A percentile compares a stretch with the other conserved stretches of the same genome.
phyloP scores from a whole-genome alignment of 2,797 vertebrate genomes.

The Sebastes matsubarae region DNA sequence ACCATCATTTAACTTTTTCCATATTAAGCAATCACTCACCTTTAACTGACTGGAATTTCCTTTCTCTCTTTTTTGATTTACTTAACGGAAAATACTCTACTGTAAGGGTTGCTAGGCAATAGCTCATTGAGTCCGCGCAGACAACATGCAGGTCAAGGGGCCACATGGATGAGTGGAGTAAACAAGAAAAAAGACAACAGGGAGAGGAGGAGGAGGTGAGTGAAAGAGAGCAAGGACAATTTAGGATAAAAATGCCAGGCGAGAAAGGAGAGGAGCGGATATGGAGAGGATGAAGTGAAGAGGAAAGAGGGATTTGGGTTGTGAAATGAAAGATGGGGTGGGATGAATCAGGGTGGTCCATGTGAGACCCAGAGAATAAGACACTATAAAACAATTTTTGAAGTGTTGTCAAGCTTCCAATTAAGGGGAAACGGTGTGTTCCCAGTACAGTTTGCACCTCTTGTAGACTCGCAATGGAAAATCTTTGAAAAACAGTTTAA shows the following conservation, averaged over 20 bases:
- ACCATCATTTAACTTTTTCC: background rate
- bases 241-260: background rate
- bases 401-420: background rate
- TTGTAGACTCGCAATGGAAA: slow-evolving; percentile 8
- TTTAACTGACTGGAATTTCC: background rate
- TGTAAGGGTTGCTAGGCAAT: slow-evolving; percentile 29
- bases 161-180: slow-evolving; percentile 31
- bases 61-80: background rate
- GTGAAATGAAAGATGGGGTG: slow-evolving; percentile 39
- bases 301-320: slow-evolving; percentile 40
- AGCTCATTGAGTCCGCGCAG: slow-evolving; percentile 19
- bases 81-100: background rate
- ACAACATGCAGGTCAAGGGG: slow-evolving; percentile 31
- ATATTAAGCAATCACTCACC: background rate
- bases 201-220: slow-evolving; percentile 10
- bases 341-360: slow-evolving; percentile 33
- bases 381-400: background rate
- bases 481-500: background rate
- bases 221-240: background rate
- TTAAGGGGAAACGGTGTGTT: background rate
- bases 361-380: slow-evolving; percentile 9
- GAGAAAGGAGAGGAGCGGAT: slow-evolving; percentile 26
- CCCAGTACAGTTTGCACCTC: background rate
- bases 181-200: slow-evolving; percentile 38
- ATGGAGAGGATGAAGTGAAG: slow-evolving; percentile 39